These are phyloP conservation scores for Melinaea menophilus DNA, from an alignment of 2,888 invertebrate species.

Conservation along the genomic window DNA sequence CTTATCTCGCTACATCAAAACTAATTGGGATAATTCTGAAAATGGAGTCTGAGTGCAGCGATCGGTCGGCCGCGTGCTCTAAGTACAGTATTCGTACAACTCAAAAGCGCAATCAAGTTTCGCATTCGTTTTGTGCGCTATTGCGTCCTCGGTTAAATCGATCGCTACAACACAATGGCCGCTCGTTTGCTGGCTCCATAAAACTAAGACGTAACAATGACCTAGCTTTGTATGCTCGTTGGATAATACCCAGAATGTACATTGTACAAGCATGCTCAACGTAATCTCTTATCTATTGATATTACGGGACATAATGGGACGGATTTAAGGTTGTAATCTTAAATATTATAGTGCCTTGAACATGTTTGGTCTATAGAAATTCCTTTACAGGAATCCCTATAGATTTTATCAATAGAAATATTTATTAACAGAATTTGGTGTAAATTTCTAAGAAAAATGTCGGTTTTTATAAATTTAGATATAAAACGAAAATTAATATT, in stretches of 20 bases:
- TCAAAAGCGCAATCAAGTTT: constrained; percentile 55
- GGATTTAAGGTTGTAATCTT: constrained; percentile 2
- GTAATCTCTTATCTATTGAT: constrained; percentile 45
- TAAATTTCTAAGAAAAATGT: too few species aligned
- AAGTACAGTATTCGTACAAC: constrained; percentile 41
- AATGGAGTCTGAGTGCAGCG: constrained; percentile 37
- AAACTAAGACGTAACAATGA: constrained; percentile 64
- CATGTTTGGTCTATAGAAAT: neutral
- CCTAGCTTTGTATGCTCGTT: constrained; percentile 51
- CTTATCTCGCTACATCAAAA: constrained; percentile 16
- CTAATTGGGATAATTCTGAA: constrained; percentile 30
- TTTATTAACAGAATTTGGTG: neutral
- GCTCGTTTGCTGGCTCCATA: constrained; percentile 61
- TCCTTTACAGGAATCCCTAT: neutral
- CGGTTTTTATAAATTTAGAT: too few species aligned
- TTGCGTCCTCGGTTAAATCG: constrained; percentile 59
- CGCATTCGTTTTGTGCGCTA: constrained; percentile 44
- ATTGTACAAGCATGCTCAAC: constrained; percentile 48
- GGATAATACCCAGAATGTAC: constrained; percentile 62
- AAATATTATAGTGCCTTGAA: too few species aligned
- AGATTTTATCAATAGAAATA: neutral
- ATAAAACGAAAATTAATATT: too few species aligned
- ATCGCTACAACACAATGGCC: constrained; percentile 57
- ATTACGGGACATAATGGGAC: constrained; percentile 26
- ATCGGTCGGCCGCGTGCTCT: constrained; percentile 34